phyloP scores from a whole-genome alignment of 1,140 invertebrate species.

The Pissodes strobi region DNA sequence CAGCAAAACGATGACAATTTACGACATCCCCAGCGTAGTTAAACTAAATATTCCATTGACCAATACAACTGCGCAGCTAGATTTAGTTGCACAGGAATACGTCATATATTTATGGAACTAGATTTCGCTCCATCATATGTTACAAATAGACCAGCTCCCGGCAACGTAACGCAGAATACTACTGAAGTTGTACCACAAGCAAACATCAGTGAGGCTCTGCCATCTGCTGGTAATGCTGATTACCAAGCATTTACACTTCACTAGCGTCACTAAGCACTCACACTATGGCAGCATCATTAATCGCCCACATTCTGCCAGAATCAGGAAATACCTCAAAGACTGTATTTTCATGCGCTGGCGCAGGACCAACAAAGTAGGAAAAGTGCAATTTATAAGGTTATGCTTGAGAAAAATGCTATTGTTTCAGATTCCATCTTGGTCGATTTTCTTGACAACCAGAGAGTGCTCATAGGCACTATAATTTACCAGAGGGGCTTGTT shows the following conservation, averaged over 20 bases:
- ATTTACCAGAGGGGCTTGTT: no score
- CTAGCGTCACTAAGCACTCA: background rate
- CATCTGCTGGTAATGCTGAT: no score
- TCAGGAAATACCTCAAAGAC: no score
- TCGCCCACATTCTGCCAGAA: no score
- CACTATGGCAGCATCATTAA: no score
- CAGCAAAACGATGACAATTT: constrained; percentile 59
- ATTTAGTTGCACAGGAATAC: constrained; percentile 35
- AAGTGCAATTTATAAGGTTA: background rate
- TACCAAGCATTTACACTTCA: background rate
- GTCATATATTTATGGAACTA: constrained; percentile 32
- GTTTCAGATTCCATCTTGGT: no score
- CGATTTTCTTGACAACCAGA: no score
- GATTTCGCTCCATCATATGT: constrained; percentile 13
- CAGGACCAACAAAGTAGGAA: background rate
- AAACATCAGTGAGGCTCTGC: no score
- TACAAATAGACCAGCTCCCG: constrained; percentile 15
- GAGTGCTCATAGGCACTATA: no score
- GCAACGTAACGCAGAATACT: background rate
- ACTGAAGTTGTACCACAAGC: no score
- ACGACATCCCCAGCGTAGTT: constrained; percentile 57
- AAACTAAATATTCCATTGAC: constrained; percentile 43
- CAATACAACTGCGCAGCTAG: constrained; percentile 16
- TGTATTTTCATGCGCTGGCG: background rate
- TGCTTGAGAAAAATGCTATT: no score